These are phyloP conservation scores for Mormyrus iriodes DNA, from an alignment of 2,113 vertebrate genomes.

Conservation along the genomic window DNA sequence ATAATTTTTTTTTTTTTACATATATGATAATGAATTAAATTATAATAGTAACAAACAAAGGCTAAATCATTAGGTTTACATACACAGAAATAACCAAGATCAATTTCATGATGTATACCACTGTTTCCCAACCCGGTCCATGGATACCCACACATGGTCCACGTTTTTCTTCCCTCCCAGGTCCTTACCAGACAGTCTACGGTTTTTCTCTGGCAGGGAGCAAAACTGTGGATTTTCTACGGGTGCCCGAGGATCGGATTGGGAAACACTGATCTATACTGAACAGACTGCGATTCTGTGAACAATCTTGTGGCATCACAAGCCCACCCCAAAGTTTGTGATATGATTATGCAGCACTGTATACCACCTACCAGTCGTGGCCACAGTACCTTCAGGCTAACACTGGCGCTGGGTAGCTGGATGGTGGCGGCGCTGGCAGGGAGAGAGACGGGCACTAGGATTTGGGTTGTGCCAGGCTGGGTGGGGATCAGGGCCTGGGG, in stretches of 20 bases:
- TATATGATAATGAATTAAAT: not conserved
- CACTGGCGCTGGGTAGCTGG: slow-evolving; percentile 74
- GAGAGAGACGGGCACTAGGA: slow-evolving; percentile 82
- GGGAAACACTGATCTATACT: too few relatives aligned
- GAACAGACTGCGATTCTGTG: not conserved
- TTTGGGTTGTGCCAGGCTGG: slow-evolving; percentile 70
- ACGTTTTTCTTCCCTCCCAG: too few relatives aligned
- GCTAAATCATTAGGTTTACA: not conserved
- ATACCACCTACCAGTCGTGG: not conserved
- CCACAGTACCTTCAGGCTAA: slow-evolving; percentile 75
- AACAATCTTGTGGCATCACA: not conserved
- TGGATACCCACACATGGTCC: too few relatives aligned
- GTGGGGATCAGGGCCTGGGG: slow-evolving; percentile 75
- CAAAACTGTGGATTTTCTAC: too few relatives aligned
- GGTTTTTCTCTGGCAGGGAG: too few relatives aligned
- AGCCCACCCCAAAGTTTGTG: not conserved
- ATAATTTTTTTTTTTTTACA: not conserved
- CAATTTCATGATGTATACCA: not conserved
- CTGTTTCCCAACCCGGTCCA: not conserved
- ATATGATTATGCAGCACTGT: not conserved
- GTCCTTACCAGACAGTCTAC: too few relatives aligned
- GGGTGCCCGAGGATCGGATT: too few relatives aligned
- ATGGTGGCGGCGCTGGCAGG: slow-evolving; percentile 68
- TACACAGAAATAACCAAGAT: not conserved
- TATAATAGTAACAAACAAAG: not conserved